Conservation (phyloP, 1,140 invertebrate species). For the Thrips palmi region DNA sequence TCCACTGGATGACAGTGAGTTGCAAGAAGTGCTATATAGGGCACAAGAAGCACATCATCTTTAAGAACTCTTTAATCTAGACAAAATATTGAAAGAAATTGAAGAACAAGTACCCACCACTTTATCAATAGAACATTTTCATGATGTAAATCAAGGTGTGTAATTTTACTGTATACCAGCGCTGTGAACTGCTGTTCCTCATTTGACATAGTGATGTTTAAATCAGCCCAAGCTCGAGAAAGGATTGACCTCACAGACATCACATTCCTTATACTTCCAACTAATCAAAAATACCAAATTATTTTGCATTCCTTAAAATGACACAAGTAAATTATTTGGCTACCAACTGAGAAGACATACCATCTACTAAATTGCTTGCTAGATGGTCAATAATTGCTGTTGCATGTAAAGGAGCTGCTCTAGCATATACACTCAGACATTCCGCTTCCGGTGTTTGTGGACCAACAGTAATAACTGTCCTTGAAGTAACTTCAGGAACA, state of each 20-base stretch:
- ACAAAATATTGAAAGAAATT: too few species aligned
- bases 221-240: too few species aligned
- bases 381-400: slow-evolving; percentile 15
- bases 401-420: slow-evolving; percentile 13
- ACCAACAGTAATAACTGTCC: slow-evolving; percentile 27
- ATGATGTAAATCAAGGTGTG: slow-evolving; percentile 25
- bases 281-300: slow-evolving; percentile 17
- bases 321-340: slow-evolving; percentile 9
- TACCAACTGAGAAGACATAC: slow-evolving; percentile 25
- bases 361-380: slow-evolving; percentile 18
- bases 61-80: background rate
- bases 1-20: background rate
- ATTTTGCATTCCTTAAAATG: background rate
- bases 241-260: too few species aligned
- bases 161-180: slow-evolving; percentile 23
- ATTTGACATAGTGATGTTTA: too few species aligned
- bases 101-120: too few species aligned
- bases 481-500: slow-evolving; percentile 15
- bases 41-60: background rate
- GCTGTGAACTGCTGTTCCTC: slow-evolving; percentile 24
- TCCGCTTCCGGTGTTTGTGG: slow-evolving; percentile 22
- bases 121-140: slow-evolving; percentile 7
- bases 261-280: slow-evolving; percentile 23
- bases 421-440: slow-evolving; percentile 18
- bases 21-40: background rate